Base-by-base conservation (phyloP, 1,140 invertebrate genomes). In the Euwallacea fornicatus region DNA sequence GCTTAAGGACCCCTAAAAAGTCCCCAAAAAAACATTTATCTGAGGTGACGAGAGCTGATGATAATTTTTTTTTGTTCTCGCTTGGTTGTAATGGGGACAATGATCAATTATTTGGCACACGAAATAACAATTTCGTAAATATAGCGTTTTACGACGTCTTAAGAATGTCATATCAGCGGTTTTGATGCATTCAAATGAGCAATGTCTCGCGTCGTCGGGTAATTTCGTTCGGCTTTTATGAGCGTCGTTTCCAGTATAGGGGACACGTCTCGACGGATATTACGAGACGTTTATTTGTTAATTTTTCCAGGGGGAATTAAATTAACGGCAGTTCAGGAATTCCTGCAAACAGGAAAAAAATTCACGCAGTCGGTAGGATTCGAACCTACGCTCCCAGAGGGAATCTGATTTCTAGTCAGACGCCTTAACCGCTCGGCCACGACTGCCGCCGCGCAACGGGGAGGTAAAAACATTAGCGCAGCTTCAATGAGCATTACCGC, bases 351-450 rank as follows among this genome's bases (percentile, higher is more conserved):
- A 70, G 72, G 73, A 76, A 76, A 71, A 75, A 74, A 47, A 54
- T 16, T 77, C 73, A 16, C 89, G 89, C 89, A 89, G 90, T 86
- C 89, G 87, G 88, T 90, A 91, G 89, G 89, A 91, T 88, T 90
- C 89, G 90, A 91, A 91, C 88, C 89, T 90, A 90, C 88, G 89
- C 90, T 90, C 88, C 88, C 88, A 90, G 87, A 90, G 88, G 89
- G 88, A 90, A 90, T 90, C 89, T 89, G 89, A 90, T 90, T 90
- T 91, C 88, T 88, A 90, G 89, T 90, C 89, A 90, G 89, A 90
- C 89, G 89, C 90, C 89, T 91, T 91, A 91, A 91, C 90, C 90
- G 87, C 89, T 91, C 89, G 89, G 89, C 89, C 89, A 91, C 87
- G 88, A 89, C 89, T 89, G 89, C 89, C 79, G 55, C 43, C 47